phyloP scores from a whole-genome alignment of 2,797 vertebrate genomes.

The Phalanger gymnotis region DNA sequence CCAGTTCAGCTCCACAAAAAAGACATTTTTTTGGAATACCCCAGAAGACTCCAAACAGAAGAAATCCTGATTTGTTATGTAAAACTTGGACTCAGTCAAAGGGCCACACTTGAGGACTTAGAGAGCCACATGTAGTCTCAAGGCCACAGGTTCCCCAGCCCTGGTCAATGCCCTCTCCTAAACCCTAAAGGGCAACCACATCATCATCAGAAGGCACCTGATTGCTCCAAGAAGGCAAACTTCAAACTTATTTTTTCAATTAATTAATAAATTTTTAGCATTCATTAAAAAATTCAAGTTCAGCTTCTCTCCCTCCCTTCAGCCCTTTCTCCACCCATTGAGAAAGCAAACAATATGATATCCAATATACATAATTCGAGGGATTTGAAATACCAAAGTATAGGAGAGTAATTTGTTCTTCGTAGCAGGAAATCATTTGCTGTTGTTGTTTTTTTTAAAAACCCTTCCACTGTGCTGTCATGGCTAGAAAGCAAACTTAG shows the following conservation, averaged over 20 bases:
- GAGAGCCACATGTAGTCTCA: no score
- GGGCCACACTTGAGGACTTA: no score
- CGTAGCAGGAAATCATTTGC: not conserved
- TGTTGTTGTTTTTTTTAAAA: no score
- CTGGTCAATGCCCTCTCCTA: not conserved
- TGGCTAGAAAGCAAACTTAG: not conserved
- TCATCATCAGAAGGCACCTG: not conserved
- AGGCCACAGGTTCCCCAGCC: no score
- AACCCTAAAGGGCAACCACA: not conserved
- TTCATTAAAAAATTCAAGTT: not conserved
- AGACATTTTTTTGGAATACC: not conserved
- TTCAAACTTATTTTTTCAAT: not conserved
- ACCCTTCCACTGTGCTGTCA: not conserved
- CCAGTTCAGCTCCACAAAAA: not conserved
- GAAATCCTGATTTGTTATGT: no score
- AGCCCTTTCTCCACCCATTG: not conserved
- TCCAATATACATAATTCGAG: not conserved
- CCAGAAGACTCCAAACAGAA: not conserved
- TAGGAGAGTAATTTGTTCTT: no score
- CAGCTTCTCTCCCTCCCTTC: not conserved
- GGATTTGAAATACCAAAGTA: not conserved
- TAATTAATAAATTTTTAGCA: not conserved
- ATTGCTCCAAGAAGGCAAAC: not conserved
- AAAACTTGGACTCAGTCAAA: no score
- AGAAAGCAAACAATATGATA: not conserved